Percentiles rank a stretch among this genome's conserved stretches.
Conservation (phyloP, 2,888 invertebrate species). For the Hemicrepidius hirtus region DNA sequence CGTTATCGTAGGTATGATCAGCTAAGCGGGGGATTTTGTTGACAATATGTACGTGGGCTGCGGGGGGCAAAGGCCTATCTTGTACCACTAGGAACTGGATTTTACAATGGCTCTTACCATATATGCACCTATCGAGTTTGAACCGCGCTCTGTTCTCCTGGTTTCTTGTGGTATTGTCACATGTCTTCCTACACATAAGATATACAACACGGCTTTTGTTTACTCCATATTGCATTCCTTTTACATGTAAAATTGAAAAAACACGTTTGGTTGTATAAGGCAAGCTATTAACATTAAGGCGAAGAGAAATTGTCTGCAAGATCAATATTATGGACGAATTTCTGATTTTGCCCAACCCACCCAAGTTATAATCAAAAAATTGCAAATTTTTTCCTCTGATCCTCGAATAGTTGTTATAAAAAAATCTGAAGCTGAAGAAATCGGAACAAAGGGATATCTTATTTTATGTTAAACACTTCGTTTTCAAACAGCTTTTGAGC, state of each 20-base stretch:
- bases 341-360: too few species aligned
- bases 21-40: constrained; percentile 41
- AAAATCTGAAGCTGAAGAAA: too few species aligned
- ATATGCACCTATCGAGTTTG: constrained; percentile 50
- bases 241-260: not conserved
- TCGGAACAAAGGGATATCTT: too few species aligned
- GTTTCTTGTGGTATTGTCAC: constrained; percentile 48
- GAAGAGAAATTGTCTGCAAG: too few species aligned
- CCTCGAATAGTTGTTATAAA: too few species aligned
- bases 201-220: constrained; percentile 17
- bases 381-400: too few species aligned
- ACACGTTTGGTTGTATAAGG: not conserved
- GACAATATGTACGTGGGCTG: constrained; percentile 51
- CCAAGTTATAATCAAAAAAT: too few species aligned
- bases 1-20: constrained; percentile 6
- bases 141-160: constrained; percentile 38
- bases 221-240: constrained; percentile 15
- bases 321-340: too few species aligned
- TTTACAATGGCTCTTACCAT: constrained; percentile 56
- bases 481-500: too few species aligned
- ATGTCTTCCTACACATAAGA: constrained; percentile 49
- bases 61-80: constrained; percentile 52
- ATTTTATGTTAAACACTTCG: too few species aligned
- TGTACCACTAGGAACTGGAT: constrained; percentile 53
- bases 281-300: too few species aligned